These are phyloP conservation scores for Gonocerus acuteangulatus DNA, from an alignment of 2,888 invertebrate genomes.

Conservation along the genomic window DNA sequence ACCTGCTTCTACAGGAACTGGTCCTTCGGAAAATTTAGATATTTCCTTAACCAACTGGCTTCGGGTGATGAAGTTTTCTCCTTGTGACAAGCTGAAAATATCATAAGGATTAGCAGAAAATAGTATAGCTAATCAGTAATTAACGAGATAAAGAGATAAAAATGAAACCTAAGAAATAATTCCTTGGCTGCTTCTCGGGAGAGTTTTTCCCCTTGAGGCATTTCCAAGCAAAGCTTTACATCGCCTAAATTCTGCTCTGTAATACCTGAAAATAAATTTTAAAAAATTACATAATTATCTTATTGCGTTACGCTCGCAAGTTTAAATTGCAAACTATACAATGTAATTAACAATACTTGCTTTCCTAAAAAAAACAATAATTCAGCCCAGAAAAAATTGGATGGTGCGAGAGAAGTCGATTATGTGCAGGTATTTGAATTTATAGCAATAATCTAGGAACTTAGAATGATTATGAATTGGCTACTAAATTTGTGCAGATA, in stretches of 20 bases:
- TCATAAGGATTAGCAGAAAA: too few species aligned
- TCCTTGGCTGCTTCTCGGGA: conserved; percentile 80
- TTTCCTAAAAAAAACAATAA: too few species aligned
- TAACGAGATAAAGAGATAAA: too few species aligned
- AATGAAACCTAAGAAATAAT: conserved; percentile 66
- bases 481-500: too few species aligned
- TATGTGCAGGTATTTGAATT: too few species aligned
- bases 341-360: too few species aligned
- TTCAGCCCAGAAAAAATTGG: too few species aligned
- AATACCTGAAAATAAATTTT: conserved; percentile 49
- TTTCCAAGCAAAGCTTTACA: conserved; percentile 69
- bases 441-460: too few species aligned
- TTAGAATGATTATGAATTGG: too few species aligned
- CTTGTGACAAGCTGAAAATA: conserved; percentile 63
- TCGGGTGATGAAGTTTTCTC: conserved; percentile 78
- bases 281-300: neutral
- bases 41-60: conserved; percentile 67
- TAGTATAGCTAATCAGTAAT: too few species aligned
- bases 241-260: conserved; percentile 65
- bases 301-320: neutral
- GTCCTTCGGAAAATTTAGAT: neutral
- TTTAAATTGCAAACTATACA: neutral
- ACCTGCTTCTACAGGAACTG: neutral
- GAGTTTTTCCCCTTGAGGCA: conserved; percentile 77
- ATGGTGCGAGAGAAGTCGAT: too few species aligned